Conservation (phyloP, 1,140 invertebrate species). For the Apis florea region DNA sequence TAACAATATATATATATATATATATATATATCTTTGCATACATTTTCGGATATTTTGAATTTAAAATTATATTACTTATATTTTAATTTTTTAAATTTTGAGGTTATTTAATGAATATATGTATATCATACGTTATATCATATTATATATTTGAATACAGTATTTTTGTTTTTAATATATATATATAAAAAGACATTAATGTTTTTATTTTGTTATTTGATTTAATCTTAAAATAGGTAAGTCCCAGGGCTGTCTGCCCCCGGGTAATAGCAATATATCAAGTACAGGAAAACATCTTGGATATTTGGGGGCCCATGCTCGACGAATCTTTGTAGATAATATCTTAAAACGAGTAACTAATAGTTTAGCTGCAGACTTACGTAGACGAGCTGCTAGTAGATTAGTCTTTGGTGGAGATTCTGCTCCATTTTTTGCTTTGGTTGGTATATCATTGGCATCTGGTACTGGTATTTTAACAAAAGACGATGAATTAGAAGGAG, state of each 20-base stretch:
- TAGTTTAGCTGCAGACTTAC: conserved; percentile 83
- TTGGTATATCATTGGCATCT: conserved; percentile 88
- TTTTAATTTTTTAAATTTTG: not conserved
- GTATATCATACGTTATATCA: not conserved
- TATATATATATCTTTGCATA: not conserved
- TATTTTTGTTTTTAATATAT: too few relatives aligned
- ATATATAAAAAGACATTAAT: too few relatives aligned
- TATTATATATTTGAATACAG: too few relatives aligned
- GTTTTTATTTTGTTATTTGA: too few relatives aligned
- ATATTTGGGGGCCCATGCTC: conserved; percentile 82
- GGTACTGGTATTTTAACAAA: conserved; percentile 88
- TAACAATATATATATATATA: not conserved
- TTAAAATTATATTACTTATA: not conserved
- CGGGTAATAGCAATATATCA: conserved; percentile 70
- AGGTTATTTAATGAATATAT: not conserved
- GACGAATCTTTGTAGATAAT: conserved; percentile 85
- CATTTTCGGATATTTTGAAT: not conserved
- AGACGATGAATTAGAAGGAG: conserved; percentile 88
- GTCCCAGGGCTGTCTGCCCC: conserved; percentile 74
- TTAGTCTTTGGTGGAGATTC: conserved; percentile 85
- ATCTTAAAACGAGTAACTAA: conserved; percentile 86
- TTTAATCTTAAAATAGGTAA: conserved; percentile 65
- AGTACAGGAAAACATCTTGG: conserved; percentile 76
- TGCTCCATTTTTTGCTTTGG: conserved; percentile 87
- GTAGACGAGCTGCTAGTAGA: conserved; percentile 83